Percentiles rank a stretch among this genome's conserved stretches.
These are phyloP conservation scores for Drosophila ochracea DNA, from an alignment of 2,888 invertebrate species.

Conservation along the genomic window DNA sequence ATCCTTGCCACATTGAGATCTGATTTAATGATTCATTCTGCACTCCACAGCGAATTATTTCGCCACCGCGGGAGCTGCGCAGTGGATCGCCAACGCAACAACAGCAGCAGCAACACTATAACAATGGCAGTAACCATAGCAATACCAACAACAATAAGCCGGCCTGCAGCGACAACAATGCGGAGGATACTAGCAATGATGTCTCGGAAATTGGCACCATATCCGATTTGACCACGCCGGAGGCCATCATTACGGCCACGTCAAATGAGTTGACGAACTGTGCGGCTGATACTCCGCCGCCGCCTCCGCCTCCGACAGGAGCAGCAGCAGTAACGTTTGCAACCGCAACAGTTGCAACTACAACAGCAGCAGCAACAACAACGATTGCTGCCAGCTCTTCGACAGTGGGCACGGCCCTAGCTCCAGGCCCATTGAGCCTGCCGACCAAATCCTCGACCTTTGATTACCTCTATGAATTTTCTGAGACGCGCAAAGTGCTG, in stretches of 20 bases:
- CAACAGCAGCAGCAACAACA: conserved; percentile 11
- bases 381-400: conserved; percentile 39
- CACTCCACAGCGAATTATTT: conserved; percentile 80
- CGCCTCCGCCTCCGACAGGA: conserved; percentile 39
- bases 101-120: conserved; percentile 52
- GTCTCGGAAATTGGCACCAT: conserved; percentile 85
- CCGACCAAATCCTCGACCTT: conserved; percentile 88
- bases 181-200: conserved; percentile 85
- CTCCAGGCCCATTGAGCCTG: conserved; percentile 65
- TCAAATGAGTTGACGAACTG: conserved; percentile 70
- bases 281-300: conserved; percentile 47
- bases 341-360: conserved; percentile 21
- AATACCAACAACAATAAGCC: conserved; percentile 58
- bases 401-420: conserved; percentile 10
- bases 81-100: conserved; percentile 77
- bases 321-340: conserved; percentile 16
- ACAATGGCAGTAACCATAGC: conserved; percentile 51
- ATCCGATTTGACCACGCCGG: conserved; percentile 84
- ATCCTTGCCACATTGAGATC: background rate
- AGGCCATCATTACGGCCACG: conserved; percentile 69
- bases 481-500: conserved; percentile 94
- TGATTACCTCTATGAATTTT: conserved; percentile 95
- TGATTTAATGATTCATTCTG: background rate
- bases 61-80: conserved; percentile 81
- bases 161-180: conserved; percentile 81